Conservation (phyloP, 2,113 vertebrate species). For the Amphiprion percula region DNA sequence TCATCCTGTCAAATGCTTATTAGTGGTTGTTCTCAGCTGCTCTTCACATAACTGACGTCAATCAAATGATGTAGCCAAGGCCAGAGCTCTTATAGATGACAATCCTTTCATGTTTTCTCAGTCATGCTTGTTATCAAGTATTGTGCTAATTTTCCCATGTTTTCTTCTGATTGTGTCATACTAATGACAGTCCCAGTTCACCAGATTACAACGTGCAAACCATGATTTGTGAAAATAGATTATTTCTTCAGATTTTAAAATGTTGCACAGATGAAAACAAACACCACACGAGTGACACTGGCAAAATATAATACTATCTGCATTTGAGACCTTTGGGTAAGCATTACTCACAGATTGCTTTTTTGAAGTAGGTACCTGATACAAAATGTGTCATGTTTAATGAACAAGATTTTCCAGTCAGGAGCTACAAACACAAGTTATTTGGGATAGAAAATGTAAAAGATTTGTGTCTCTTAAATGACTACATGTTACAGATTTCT, state of each 20-base stretch:
- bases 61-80: neutral
- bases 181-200: neutral
- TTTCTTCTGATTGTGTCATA: conserved; percentile 12
- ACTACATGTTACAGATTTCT: too few species aligned
- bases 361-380: neutral
- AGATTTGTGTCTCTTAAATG: too few species aligned
- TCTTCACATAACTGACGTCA: neutral
- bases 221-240: neutral
- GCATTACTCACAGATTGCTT: neutral
- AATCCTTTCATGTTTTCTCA: neutral
- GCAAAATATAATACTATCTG: too few species aligned
- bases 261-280: neutral
- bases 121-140: neutral
- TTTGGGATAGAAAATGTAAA: neutral
- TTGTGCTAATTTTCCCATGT: neutral
- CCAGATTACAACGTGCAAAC: neutral
- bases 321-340: too few species aligned
- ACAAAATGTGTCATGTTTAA: neutral
- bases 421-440: neutral
- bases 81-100: neutral
- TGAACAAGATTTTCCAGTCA: neutral
- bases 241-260: neutral
- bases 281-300: neutral
- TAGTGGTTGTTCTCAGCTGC: neutral
- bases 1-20: neutral